These are phyloP conservation scores for Neoascia interrupta DNA, from an alignment of 2,888 invertebrate species.

Conservation along the genomic window DNA sequence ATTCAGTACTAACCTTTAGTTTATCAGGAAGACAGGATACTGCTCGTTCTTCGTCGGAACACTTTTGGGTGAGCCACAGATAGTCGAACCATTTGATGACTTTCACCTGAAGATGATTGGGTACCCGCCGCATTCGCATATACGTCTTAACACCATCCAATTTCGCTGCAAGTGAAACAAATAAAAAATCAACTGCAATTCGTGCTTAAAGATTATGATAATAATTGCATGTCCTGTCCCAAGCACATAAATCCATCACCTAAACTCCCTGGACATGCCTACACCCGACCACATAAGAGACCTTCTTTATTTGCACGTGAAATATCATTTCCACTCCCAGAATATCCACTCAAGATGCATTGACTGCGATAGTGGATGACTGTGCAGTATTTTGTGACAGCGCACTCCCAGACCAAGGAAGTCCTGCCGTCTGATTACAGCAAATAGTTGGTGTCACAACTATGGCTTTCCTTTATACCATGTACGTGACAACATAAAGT, in stretches of 20 bases:
- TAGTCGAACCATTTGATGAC: slow-evolving; percentile 99
- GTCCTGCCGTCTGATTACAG: slow-evolving; percentile 56
- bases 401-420: neutral
- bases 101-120: slow-evolving; percentile 96
- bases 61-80: slow-evolving; percentile 98
- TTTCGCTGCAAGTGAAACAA: slow-evolving; percentile 88
- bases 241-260: slow-evolving; percentile 52
- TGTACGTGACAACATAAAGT: slow-evolving; percentile 64
- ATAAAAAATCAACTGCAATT: slow-evolving; percentile 7
- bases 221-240: slow-evolving; percentile 35
- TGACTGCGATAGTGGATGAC: slow-evolving; percentile 23
- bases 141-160: slow-evolving; percentile 99
- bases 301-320: slow-evolving; percentile 25
- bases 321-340: neutral
- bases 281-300: no score
- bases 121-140: slow-evolving; percentile 97
- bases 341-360: slow-evolving; percentile 3
- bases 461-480: slow-evolving; percentile 33
- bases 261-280: slow-evolving; percentile 39
- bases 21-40: slow-evolving; percentile 98
- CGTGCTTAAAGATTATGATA: slow-evolving; percentile 15
- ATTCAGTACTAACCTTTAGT: slow-evolving; percentile 85
- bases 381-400: neutral
- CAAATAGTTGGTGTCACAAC: slow-evolving; percentile 48
- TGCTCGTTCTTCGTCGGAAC: slow-evolving; percentile 97